Base-by-base conservation (phyloP, 2,113 vertebrate species). In the Eptesicus fuscus region DNA sequence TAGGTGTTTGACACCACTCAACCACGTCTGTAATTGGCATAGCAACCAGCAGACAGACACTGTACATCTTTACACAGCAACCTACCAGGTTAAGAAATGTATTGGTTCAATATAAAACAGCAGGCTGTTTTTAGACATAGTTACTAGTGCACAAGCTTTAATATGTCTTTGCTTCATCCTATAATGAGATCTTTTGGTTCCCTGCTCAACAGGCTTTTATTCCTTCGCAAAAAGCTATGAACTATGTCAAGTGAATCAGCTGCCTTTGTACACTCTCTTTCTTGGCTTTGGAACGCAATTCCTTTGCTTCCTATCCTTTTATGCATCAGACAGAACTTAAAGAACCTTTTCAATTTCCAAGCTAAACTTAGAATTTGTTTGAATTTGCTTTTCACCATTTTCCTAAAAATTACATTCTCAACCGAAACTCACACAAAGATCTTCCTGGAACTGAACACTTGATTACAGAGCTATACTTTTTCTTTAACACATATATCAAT, bases 121-220 rank as follows among this genome's bases (percentile, higher is more conserved):
- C 97, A 97, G 97, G 96, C 96, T 98, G 97, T 98, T 98, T 98
- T 98, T 96, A 97, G 97, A 98, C 96, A 97, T 96, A 97, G 97
- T 97, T 97, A 97, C 97, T 97, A 96, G 97, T 97, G 97, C 96
- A 96, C 96, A 97, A 96, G 97, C 97, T 98, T 97, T 96, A 98
- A 96, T 97, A 97, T 96, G 97, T 96, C 91, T 95, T 97, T 91
- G 97, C 96, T 97, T 97, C 97, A 96, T 97, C 94, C 94, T 97
- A 98, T 98, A 98, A 98, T 98, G 97, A 98, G 97, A 96, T 96
- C 97, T 96, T 97, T 97, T 97, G 96, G 96, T 96, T 96, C 96
- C 96, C 95, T 95, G 97, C 96, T 97, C 97, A 96, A 97, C 97
- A 95, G 96, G 96, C 96, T 96, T 97, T 98, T 96, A 96, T 98